These are phyloP conservation scores for Drosophila auraria DNA, from an alignment of 1,140 invertebrate species.

Conservation along the genomic window DNA sequence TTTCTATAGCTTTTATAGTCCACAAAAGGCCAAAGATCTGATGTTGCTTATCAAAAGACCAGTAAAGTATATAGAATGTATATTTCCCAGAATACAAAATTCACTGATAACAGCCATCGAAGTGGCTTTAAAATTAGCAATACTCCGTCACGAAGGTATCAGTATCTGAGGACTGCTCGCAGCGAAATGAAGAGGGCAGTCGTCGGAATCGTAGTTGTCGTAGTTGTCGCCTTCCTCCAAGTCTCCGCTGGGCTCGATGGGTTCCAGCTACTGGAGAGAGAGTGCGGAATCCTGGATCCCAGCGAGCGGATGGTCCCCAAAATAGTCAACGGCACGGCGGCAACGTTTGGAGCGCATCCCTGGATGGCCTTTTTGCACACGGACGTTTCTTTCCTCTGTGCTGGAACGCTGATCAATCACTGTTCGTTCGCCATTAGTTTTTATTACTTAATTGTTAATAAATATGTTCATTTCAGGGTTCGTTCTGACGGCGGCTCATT, in stretches of 20 bases:
- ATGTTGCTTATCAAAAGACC: no score
- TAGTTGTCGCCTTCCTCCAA: neutral
- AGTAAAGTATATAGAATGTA: neutral
- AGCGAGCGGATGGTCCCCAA: rapidly evolving
- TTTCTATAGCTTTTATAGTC: no score
- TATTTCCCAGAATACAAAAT: neutral
- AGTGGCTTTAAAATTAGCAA: neutral
- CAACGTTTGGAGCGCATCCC: neutral
- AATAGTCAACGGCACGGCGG: neutral
- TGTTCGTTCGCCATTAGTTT: neutral
- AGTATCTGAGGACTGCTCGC: constrained; percentile 3
- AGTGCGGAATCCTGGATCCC: neutral
- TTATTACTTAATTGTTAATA: no score
- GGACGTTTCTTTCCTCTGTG: neutral
- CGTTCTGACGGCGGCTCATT: constrained; percentile 19
- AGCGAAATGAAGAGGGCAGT: neutral
- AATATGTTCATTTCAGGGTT: constrained; percentile 9
- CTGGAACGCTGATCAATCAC: constrained; percentile 10
- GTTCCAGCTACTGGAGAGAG: neutral
- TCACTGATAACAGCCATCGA: neutral
- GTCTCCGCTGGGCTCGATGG: neutral
- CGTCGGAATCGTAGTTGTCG: neutral
- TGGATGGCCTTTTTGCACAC: constrained; percentile 8
- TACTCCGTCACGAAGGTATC: neutral
- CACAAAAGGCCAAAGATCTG: no score